phyloP scores from a whole-genome alignment of 2,797 vertebrate species.

The Schizopygopsis malacanthus region DNA sequence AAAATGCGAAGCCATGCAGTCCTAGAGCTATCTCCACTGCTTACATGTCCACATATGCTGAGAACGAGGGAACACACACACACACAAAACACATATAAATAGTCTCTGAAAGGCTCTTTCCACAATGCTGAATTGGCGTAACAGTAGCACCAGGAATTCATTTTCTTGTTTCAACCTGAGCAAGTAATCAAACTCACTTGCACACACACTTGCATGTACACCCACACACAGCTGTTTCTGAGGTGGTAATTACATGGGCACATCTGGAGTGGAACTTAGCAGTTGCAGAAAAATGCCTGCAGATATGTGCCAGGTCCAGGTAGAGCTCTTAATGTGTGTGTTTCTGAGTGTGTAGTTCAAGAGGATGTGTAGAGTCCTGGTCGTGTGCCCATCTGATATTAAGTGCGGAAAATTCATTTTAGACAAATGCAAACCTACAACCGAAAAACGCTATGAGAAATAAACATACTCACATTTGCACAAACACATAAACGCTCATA shows the following conservation, averaged over 20 bases:
- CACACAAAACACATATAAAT: background rate
- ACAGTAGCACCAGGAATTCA: slow-evolving; percentile 45
- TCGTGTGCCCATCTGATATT: slow-evolving; percentile 18
- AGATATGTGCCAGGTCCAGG: slow-evolving; percentile 50
- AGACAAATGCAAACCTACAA: slow-evolving; percentile 30
- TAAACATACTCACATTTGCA: background rate
- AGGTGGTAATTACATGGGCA: slow-evolving; percentile 56
- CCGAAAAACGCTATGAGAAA: background rate
- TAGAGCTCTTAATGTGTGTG: slow-evolving; percentile 30
- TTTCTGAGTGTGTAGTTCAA: slow-evolving; percentile 11
- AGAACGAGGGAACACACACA: slow-evolving; percentile 9
- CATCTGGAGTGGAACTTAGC: slow-evolving; percentile 57
- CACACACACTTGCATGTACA: slow-evolving; percentile 22
- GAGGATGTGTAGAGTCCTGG: slow-evolving; percentile 10
- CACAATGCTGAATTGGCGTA: slow-evolving; percentile 39
- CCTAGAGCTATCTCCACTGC: background rate
- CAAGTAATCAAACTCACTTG: slow-evolving; percentile 44
- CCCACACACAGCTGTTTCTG: slow-evolving; percentile 49
- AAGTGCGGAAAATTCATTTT: background rate
- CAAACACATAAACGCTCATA: background rate
- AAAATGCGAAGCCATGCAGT: background rate
- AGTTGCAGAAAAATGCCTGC: slow-evolving; percentile 31
- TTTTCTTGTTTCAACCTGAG: slow-evolving; percentile 53
- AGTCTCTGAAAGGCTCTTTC: slow-evolving; percentile 33
- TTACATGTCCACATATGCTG: background rate